Conservation (phyloP, 2,888 invertebrate genomes). For the Corbicula japonica region DNA sequence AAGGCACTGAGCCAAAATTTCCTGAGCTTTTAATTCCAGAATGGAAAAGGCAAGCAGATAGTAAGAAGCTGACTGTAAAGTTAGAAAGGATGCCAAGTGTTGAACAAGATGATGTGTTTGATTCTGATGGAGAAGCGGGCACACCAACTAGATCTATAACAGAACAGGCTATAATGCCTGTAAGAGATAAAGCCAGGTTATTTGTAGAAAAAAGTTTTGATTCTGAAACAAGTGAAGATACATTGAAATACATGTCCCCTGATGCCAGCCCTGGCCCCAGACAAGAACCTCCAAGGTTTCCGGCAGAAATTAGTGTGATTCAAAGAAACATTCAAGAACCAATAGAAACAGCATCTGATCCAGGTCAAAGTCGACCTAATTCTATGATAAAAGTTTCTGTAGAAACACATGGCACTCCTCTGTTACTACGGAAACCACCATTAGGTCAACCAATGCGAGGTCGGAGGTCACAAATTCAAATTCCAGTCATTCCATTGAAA, state of each 20-base stretch:
- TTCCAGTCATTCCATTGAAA: slow-evolving; percentile 73
- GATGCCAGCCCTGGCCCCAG: slow-evolving; percentile 65
- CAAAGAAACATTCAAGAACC: slow-evolving; percentile 34
- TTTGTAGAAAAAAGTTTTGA: slow-evolving; percentile 60
- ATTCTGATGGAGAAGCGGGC: slow-evolving; percentile 57
- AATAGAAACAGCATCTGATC: slow-evolving; percentile 61
- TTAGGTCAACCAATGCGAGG: slow-evolving; percentile 47
- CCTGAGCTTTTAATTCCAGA: slow-evolving; percentile 79
- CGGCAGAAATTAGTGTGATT: slow-evolving; percentile 50
- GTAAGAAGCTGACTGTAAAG: slow-evolving; percentile 20
- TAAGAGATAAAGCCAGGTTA: slow-evolving; percentile 38
- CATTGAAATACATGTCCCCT: slow-evolving; percentile 64
- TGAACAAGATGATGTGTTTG: slow-evolving; percentile 61
- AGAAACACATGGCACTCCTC: slow-evolving; percentile 52
- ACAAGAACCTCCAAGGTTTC: slow-evolving; percentile 55
- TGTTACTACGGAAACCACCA: slow-evolving; percentile 61
- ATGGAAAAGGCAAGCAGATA: slow-evolving; percentile 59
- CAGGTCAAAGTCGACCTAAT: slow-evolving; percentile 60
- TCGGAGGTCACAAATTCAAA: slow-evolving; percentile 63
- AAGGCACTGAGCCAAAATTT: slow-evolving; percentile 70
- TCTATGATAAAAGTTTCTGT: slow-evolving; percentile 59
- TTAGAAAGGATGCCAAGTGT: slow-evolving; percentile 44
- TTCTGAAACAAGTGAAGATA: slow-evolving; percentile 68
- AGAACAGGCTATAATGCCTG: slow-evolving; percentile 48
- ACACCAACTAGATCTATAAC: slow-evolving; percentile 36